Percentiles rank a stretch among this genome's conserved stretches.
These are phyloP conservation scores for Xenopus borealis DNA, from an alignment of 2,113 vertebrate species.

Conservation along the genomic window DNA sequence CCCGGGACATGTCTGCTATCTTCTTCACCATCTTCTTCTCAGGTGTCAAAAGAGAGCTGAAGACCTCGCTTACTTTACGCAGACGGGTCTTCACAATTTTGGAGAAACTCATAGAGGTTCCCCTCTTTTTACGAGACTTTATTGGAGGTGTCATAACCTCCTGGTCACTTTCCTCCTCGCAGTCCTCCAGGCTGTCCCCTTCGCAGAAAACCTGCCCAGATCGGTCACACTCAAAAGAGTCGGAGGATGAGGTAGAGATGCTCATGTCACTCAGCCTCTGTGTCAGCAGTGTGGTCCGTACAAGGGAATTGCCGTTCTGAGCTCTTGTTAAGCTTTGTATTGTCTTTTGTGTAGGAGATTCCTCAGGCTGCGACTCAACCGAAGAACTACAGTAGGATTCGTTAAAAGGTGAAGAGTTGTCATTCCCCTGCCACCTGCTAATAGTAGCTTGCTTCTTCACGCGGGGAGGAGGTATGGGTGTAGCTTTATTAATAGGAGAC, in stretches of 20 bases:
- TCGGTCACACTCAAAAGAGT: conserved; percentile 82
- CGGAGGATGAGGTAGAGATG: conserved; percentile 89
- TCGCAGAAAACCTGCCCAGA: conserved; percentile 73
- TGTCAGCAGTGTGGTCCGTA: conserved; percentile 59
- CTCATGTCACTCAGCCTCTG: conserved; percentile 89
- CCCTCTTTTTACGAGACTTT: conserved; percentile 73
- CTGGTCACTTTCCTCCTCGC: conserved; percentile 85
- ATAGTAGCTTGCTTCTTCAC: conserved; percentile 74
- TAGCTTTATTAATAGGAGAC: conserved; percentile 59
- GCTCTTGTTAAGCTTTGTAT: conserved; percentile 55
- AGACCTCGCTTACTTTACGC: conserved; percentile 84
- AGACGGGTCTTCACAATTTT: conserved; percentile 84
- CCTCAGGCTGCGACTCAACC: conserved; percentile 64
- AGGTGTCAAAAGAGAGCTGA: conserved; percentile 87
- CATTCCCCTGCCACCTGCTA: conserved; percentile 55
- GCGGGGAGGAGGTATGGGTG: conserved; percentile 70
- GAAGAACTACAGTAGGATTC: conserved; percentile 16
- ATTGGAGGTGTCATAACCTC: conserved; percentile 78
- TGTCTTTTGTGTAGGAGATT: conserved; percentile 48
- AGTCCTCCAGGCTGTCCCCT: conserved; percentile 82
- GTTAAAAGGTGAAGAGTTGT: conserved; percentile 8
- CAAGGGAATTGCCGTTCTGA: conserved; percentile 49
- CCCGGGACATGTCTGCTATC: conserved; percentile 80
- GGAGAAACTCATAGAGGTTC: conserved; percentile 77
- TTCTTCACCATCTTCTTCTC: conserved; percentile 83